Percentiles rank a stretch among this genome's conserved stretches.
phyloP scores from a whole-genome alignment of 2,888 invertebrate genomes.

The Busseola fusca region DNA sequence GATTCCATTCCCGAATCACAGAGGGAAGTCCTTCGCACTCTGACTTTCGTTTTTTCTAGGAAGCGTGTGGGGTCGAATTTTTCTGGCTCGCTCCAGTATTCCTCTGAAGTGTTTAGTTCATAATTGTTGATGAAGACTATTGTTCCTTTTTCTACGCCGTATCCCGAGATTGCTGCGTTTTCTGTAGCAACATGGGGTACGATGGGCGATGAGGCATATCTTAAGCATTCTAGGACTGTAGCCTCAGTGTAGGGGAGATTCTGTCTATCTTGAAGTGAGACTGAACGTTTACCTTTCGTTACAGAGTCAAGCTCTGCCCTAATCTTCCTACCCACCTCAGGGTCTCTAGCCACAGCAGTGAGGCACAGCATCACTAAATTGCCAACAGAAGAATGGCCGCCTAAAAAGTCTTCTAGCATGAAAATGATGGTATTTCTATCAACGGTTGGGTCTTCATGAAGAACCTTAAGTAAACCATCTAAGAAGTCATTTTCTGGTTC shows the following conservation, averaged over 20 bases:
- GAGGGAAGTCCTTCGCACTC: constrained; percentile 80
- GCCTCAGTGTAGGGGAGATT: constrained; percentile 94
- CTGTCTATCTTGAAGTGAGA: constrained; percentile 91
- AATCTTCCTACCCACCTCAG: constrained; percentile 90
- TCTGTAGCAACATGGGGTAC: constrained; percentile 96
- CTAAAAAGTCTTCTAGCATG: constrained; percentile 95
- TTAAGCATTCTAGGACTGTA: constrained; percentile 93
- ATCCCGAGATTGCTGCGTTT: constrained; percentile 92
- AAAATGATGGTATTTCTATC: constrained; percentile 94
- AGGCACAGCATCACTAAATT: constrained; percentile 94
- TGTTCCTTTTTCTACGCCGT: constrained; percentile 92
- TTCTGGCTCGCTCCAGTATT: constrained; percentile 92
- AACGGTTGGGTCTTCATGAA: constrained; percentile 91
- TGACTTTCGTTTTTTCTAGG: constrained; percentile 84
- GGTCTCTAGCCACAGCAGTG: constrained; percentile 91
- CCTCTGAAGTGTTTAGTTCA: constrained; percentile 92
- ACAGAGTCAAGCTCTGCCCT: constrained; percentile 91
- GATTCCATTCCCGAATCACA: constrained; percentile 90
- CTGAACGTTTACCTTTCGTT: constrained; percentile 87
- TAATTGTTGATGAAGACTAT: constrained; percentile 96
- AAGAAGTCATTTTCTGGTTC: constrained; percentile 93
- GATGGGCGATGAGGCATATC: constrained; percentile 95
- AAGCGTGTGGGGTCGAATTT: constrained; percentile 94
- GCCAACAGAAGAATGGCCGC: constrained; percentile 96
- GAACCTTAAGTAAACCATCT: constrained; percentile 92